Percentiles rank a stretch among this genome's conserved stretches.
phyloP scores from a whole-genome alignment of 2,113 vertebrate species.

The Boulengeromyrus knoepffleri region DNA sequence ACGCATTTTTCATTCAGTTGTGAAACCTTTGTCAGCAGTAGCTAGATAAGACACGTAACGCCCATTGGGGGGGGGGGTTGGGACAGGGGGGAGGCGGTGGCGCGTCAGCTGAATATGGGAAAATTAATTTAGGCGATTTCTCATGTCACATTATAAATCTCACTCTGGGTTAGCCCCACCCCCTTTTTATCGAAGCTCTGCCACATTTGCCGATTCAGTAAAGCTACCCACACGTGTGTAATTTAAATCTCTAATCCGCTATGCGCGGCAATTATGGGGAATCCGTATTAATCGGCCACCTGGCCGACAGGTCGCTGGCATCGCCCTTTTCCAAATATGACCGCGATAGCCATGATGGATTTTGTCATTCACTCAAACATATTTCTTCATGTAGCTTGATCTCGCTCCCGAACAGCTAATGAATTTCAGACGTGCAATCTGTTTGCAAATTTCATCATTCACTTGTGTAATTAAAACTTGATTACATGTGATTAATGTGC shows the following conservation, averaged over 20 bases:
- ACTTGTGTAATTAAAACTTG: conserved; percentile 9
- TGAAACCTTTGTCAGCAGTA: neutral
- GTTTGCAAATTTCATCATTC: neutral
- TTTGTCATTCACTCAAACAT: neutral
- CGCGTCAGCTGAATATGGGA: neutral
- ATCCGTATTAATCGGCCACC: neutral
- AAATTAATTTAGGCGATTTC: conserved; percentile 7
- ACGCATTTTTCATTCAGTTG: conserved; percentile 2
- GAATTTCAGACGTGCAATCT: neutral
- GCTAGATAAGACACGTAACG: neutral
- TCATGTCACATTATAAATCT: conserved; percentile 12
- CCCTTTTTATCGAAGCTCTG: conserved; percentile 1
- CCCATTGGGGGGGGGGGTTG: neutral
- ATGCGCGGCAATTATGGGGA: neutral
- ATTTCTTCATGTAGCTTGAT: neutral
- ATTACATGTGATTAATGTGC: conserved; percentile 1
- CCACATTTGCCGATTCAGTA: conserved; percentile 2
- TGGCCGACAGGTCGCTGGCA: neutral
- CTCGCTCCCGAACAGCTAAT: neutral
- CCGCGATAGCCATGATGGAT: neutral
- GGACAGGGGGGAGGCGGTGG: neutral
- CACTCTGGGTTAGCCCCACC: neutral
- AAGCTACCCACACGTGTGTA: neutral
- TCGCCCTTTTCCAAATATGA: neutral
- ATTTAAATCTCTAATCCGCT: neutral